A percentile compares a stretch with the other conserved stretches of the same genome.
Conservation (phyloP, 2,888 invertebrate species). For the Rhabditoides inermis region DNA sequence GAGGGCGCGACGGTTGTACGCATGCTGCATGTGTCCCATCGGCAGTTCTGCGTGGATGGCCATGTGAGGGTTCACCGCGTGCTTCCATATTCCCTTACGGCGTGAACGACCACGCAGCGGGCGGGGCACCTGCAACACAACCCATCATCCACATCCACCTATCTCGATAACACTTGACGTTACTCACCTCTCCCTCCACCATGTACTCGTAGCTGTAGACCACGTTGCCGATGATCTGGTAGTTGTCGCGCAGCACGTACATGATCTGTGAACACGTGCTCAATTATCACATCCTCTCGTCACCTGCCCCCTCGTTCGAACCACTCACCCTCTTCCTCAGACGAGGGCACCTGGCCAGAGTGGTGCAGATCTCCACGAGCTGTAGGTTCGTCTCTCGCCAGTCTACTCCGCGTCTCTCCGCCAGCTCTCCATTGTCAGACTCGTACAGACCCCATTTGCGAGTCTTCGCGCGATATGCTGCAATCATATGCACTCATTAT, state of each 20-base stretch:
- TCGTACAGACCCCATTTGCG: no score
- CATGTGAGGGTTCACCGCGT: slow-evolving; percentile 4
- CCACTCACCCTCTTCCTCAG: slow-evolving; percentile 21
- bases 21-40: no score
- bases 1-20: no score
- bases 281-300: not conserved
- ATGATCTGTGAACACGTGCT: slow-evolving; percentile 10
- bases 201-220: slow-evolving; percentile 32
- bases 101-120: no score
- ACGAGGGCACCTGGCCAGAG: slow-evolving; percentile 27
- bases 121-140: no score
- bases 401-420: no score
- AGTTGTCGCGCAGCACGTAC: slow-evolving; percentile 20
- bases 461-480: not conserved
- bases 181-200: slow-evolving; percentile 15
- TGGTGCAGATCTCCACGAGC: slow-evolving; percentile 30
- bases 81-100: no score
- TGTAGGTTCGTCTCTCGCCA: slow-evolving; percentile 17
- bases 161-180: not conserved
- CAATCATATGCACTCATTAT: not conserved
- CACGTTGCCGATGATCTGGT: slow-evolving; percentile 19
- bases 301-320: not conserved
- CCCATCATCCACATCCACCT: slow-evolving; percentile 11
- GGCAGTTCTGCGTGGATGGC: no score
- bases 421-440: no score